A percentile compares a stretch with the other conserved stretches of the same genome.
phyloP scores from a whole-genome alignment of 92 coral and sea anemone genomes.

The Montipora capitata region DNA sequence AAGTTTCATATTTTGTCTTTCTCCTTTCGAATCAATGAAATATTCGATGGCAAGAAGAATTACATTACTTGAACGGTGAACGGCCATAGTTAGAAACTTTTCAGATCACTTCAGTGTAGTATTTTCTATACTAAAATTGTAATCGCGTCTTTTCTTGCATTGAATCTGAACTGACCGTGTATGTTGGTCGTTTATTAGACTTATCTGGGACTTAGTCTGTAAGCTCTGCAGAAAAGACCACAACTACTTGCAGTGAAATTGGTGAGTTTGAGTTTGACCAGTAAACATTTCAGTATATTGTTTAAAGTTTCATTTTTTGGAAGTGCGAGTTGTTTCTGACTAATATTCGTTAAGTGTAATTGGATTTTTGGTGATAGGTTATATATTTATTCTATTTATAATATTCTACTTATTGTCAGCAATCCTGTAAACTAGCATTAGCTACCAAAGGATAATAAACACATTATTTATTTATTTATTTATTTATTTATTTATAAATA shows the following conservation, averaged over 20 bases:
- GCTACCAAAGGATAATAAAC: conserved; percentile 1
- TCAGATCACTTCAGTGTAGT: background rate
- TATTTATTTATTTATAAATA: background rate
- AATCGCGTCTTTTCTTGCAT: background rate
- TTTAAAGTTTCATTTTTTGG: background rate
- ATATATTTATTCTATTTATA: background rate
- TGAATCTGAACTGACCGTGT: conserved; percentile 16
- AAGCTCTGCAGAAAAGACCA: background rate
- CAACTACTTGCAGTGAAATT: background rate
- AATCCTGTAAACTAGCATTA: background rate
- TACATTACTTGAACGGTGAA: conserved; percentile 15
- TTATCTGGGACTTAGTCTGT: background rate
- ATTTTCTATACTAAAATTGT: background rate
- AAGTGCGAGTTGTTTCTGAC: conserved; percentile 7
- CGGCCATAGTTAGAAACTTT: background rate
- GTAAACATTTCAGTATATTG: background rate
- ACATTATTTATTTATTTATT: background rate
- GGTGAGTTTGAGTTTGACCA: conserved; percentile 3
- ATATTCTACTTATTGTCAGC: conserved; percentile 3
- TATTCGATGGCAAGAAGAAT: conserved; percentile 12
- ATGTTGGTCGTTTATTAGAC: background rate
- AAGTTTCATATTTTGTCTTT: conserved; percentile 32
- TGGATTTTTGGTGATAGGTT: background rate
- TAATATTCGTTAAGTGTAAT: conserved; percentile 4
- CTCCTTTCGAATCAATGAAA: conserved; percentile 31